Conservation (phyloP, 2,797 vertebrate species). For the Rhinoraja longicauda region DNA sequence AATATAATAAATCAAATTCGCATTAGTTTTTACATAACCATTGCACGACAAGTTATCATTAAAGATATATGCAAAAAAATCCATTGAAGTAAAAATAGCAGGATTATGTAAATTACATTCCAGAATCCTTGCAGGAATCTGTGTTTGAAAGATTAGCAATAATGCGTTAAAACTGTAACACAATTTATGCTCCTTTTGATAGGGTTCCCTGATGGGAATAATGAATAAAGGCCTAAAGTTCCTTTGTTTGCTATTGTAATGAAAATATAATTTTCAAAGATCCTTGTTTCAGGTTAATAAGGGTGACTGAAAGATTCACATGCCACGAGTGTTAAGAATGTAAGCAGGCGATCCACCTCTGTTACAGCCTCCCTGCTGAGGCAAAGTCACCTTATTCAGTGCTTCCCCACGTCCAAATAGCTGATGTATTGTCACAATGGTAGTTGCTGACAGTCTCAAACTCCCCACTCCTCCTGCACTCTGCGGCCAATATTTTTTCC, state of each 20-base stretch:
- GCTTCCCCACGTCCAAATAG: neutral
- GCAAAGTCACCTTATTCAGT: neutral
- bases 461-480: neutral
- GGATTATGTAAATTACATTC: conserved; percentile 20
- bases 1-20: neutral
- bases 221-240: neutral
- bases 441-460: neutral
- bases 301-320: neutral
- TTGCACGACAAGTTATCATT: neutral
- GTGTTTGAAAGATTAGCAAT: neutral
- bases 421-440: neutral
- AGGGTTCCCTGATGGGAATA: neutral
- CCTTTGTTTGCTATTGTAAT: neutral
- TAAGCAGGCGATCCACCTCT: neutral
- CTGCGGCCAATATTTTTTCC: neutral
- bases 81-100: neutral
- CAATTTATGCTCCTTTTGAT: neutral
- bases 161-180: neutral
- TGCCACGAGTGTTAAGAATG: neutral
- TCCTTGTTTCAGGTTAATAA: neutral
- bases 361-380: neutral
- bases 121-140: neutral
- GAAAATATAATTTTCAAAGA: neutral
- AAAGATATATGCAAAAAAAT: neutral
- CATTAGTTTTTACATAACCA: neutral